These are phyloP conservation scores for Hassar affinis DNA, from an alignment of 2,113 vertebrate genomes.

Conservation along the genomic window DNA sequence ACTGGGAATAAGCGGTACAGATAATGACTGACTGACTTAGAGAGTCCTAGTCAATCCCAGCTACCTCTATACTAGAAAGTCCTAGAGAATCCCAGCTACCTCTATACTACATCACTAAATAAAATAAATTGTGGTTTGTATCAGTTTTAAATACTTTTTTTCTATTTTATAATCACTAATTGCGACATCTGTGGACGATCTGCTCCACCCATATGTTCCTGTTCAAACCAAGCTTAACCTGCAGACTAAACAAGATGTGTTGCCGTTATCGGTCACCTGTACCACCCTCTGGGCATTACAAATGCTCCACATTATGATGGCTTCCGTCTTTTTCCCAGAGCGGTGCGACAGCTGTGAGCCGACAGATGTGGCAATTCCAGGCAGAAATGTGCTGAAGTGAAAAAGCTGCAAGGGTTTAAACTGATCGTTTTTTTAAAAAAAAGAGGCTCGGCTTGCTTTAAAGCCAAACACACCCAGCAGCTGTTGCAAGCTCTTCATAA, in stretches of 20 bases:
- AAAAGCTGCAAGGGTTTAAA: background rate
- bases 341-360: background rate
- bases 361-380: slow-evolving; percentile 19
- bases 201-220: too few species aligned
- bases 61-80: too few species aligned
- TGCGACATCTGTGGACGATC: too few species aligned
- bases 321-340: background rate
- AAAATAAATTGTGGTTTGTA: too few species aligned
- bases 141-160: too few species aligned
- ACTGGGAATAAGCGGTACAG: too few species aligned
- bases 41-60: too few species aligned
- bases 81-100: too few species aligned
- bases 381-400: background rate
- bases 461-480: background rate
- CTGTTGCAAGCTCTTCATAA: background rate
- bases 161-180: too few species aligned
- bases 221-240: background rate
- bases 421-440: background rate
- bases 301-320: background rate
- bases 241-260: background rate
- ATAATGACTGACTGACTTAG: too few species aligned
- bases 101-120: too few species aligned
- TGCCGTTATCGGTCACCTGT: background rate
- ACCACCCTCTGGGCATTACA: background rate
- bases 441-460: background rate